Percentiles rank a stretch among this genome's conserved stretches.
Conservation (phyloP, 1,140 invertebrate genomes). For the Cherax destructor region DNA sequence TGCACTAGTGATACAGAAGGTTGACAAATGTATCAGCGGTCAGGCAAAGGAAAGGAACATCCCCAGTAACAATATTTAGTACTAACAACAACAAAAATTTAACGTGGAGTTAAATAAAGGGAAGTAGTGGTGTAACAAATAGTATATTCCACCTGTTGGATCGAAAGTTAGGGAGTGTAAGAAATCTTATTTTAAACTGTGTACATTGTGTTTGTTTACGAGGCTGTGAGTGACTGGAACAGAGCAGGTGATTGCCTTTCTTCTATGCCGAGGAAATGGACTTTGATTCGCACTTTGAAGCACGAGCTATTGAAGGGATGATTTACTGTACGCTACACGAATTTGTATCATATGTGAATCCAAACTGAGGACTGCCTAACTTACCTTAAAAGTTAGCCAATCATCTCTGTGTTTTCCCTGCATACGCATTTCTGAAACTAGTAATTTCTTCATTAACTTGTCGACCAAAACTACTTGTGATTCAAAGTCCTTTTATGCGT, state of each 20-base stretch:
- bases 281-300: not conserved
- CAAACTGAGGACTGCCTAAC: not conserved
- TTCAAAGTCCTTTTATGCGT: not conserved
- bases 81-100: too few relatives aligned
- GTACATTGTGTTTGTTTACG: not conserved
- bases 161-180: too few relatives aligned
- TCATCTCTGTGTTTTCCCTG: not conserved
- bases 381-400: not conserved
- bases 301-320: not conserved
- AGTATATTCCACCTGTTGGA: too few relatives aligned
- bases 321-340: not conserved
- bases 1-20: not conserved
- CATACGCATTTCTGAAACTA: not conserved
- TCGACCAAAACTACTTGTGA: not conserved
- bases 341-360: not conserved
- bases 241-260: constrained; percentile 8
- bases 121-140: too few relatives aligned
- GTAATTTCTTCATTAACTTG: not conserved
- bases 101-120: too few relatives aligned
- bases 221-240: constrained; percentile 21
- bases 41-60: too few relatives aligned
- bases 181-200: not conserved
- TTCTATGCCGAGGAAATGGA: constrained; percentile 6
- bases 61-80: too few relatives aligned
- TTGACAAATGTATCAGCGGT: not conserved